A percentile compares a stretch with the other conserved stretches of the same genome.
These are phyloP conservation scores for Styela clava DNA, from an alignment of 23 tunicate species.

Conservation along the genomic window DNA sequence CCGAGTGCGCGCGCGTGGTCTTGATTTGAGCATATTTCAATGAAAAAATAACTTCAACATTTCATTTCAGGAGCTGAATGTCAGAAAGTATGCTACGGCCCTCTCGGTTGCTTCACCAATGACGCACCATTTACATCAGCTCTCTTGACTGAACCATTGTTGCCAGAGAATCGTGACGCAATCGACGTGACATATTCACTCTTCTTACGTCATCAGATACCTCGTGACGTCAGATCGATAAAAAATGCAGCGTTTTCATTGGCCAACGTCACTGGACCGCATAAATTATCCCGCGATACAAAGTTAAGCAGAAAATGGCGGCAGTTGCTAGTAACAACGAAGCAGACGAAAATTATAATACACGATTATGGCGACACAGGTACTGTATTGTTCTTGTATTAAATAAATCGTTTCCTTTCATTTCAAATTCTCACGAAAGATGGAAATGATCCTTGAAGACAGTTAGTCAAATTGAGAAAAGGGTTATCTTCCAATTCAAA, in stretches of 20 bases:
- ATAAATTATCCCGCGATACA: background rate
- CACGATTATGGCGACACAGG: constrained; percentile 30
- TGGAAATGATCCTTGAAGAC: too few species aligned
- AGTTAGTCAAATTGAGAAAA: too few species aligned
- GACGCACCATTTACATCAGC: constrained; percentile 15
- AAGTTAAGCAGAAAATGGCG: background rate
- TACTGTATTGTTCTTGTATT: background rate
- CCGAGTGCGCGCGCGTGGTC: too few species aligned
- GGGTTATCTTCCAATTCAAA: too few species aligned
- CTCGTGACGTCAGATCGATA: background rate
- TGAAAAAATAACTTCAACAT: background rate
- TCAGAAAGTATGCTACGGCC: constrained; percentile 17
- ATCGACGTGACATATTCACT: constrained; percentile 27
- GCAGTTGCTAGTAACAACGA: constrained; percentile 16
- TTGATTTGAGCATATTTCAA: background rate
- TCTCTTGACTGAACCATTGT: background rate
- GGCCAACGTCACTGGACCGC: constrained; percentile 21
- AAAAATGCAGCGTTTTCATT: background rate
- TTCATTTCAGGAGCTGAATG: background rate
- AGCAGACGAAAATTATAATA: constrained; percentile 10
- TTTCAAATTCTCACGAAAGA: too few species aligned
- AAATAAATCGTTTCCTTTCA: too few species aligned
- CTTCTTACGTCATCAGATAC: constrained; percentile 18
- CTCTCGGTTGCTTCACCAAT: constrained; percentile 26
- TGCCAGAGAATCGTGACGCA: constrained; percentile 28